Base-by-base conservation (phyloP, 2,113 vertebrate genomes). In the Nothobranchius furzeri region DNA sequence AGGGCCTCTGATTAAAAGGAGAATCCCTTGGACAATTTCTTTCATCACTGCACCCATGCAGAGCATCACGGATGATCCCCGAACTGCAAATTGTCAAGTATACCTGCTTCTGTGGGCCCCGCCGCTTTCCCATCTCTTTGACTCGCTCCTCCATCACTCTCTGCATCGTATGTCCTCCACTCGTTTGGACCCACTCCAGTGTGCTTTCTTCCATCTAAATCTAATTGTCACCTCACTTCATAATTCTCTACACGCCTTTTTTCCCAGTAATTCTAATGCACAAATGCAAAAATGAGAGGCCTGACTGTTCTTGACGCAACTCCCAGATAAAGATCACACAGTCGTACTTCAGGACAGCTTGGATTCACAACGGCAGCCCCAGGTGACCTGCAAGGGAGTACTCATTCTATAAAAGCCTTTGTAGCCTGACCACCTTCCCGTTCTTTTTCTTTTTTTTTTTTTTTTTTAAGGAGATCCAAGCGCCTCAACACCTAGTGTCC, bases 1-100 rank as follows among this genome's bases (percentile, higher is more conserved):
- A 17, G 91, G 90, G 84, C 83, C 86, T 84, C 89, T 91, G 92
- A 90, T 93, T 92, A 93, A 90, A 93, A 86, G 87, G 68, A 79
- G 85, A 81, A 87, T 88, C 87, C 91, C 87, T 86, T 79, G 70
- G 79, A 92, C 46, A 1, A 78, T 81, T 85, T 81, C 85, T 92
- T 91, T 93, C 85, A 92, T 91, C 86, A 85, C 60, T 37, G 70
- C 73, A 83, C 76, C 81, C 77, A 76, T 83, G 87, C 72, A 61
- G 78, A 70, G 78, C 82, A 82, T 84, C 75, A 85, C 59, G 67
- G 82, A 88, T 89, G 86, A 91, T 89, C 86, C 87, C 59, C 30
- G 68, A 84, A 82, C 85, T 50, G 70, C 78, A 85, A 88, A 91
- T 85, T 88, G 81, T 89, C 90, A 91, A 89, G 83, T 83, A 64